Evolutionary conservation across 2,797 vertebrate genomes (phyloP), one percentile per base, ranked within the genome.

Genomic region (Chanos chanos): DNA sequence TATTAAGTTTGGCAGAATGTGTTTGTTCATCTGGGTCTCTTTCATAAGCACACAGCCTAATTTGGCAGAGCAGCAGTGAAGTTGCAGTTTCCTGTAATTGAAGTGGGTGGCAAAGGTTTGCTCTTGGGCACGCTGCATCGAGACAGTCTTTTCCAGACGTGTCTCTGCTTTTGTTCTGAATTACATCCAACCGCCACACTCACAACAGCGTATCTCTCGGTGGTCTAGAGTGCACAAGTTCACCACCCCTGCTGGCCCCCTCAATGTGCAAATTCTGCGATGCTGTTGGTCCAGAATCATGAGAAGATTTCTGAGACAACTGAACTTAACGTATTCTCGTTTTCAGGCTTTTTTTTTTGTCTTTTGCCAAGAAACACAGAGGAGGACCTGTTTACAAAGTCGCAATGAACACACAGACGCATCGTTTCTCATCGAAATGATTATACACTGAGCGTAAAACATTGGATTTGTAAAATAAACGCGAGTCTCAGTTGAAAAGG

Each of bases 21-120:
- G 66, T 50, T 50, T 61, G 45, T 61, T 71, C 64, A 73, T 66
- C 74, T 69, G 57, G 50, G 57, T 68, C 30, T 39, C 25, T 27
- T 74, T 36, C 15, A 39, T 62, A 58, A 57, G 48, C 37, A 33
- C 54, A 67, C 61, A 44, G 18, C 75, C 49, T 61, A 63, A 73
- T 73, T 70, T 43, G 66, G 24, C 12, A 56, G 57, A 62, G 75
- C 58, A 57, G 73, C 61, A 71, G 55, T 72, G 72, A 74, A 75
- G 67, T 71, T 77, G 69, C 60, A 71, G 71, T 79, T 77, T 81
- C 68, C 68, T 75, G 65, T 65, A 47, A 74, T 74, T 75, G 67
- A n/a, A 50, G 7, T 34, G 43, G 18, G 68, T 50, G 37, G 61
- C 27, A n/a, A 33, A 63, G 36, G 28, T 22, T 59, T 51, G 48